Percentiles rank a stretch among this genome's conserved stretches.
Conservation (phyloP, 2,888 invertebrate genomes). For the Hydrotaea cyrtoneurina region DNA sequence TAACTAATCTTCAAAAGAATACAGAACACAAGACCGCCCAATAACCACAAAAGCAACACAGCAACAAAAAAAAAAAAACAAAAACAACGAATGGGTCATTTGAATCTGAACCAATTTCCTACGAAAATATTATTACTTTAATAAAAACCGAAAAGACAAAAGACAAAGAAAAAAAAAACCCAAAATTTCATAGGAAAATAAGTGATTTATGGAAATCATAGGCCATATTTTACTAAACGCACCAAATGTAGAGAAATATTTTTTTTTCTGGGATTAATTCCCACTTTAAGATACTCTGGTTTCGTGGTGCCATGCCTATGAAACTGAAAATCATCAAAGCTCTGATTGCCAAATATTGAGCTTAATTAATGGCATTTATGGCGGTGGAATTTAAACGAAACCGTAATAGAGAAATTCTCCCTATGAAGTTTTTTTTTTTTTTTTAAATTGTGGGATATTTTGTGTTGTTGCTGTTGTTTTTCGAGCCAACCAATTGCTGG, state of each 20-base stretch:
- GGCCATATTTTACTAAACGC: neutral
- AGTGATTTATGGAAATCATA: neutral
- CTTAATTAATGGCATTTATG: constrained; percentile 24
- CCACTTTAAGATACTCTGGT: neutral
- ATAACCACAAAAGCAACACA: no score
- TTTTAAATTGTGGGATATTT: constrained; percentile 14
- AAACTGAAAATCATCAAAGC: neutral
- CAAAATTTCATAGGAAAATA: neutral
- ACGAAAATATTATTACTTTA: neutral
- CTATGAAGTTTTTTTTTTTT: neutral
- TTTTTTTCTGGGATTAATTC: neutral
- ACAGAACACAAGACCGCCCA: neutral
- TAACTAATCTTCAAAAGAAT: neutral
- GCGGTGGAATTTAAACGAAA: constrained; percentile 24
- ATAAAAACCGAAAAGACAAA: no score
- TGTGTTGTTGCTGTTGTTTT: neutral
- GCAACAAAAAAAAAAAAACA: neutral
- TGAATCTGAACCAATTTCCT: neutral
- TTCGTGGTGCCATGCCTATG: neutral
- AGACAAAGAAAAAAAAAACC: neutral
- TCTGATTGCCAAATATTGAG: neutral
- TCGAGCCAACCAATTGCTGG: constrained; percentile 19
- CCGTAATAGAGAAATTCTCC: constrained; percentile 10
- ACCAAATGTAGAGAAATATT: neutral
- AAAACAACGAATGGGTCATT: neutral